Evolutionary conservation across 1,140 invertebrate genomes (phyloP).

Genomic region (Yoshiicerus persimilis): DNA sequence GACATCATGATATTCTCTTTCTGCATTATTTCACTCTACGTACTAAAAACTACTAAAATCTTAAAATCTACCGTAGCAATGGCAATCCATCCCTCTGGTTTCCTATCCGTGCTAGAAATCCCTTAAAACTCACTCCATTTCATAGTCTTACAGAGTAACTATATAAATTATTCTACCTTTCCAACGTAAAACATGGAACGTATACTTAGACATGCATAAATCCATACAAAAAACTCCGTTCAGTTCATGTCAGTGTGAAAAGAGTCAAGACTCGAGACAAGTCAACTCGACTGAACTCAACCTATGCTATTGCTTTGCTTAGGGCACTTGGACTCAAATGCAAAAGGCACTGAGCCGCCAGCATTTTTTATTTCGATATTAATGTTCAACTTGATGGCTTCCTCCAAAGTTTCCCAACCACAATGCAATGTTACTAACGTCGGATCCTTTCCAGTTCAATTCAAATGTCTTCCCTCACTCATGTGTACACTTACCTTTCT

Average conservation of each 20-base stretch:
- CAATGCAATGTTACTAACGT: background rate
- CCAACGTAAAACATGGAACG: background rate
- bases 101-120: background rate
- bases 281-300: background rate
- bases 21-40: background rate
- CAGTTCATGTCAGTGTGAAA: background rate
- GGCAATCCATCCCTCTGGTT: background rate
- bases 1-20: background rate
- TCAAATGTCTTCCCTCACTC: background rate
- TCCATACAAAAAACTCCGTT: background rate
- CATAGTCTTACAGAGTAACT: background rate
- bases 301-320: background rate
- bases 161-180: background rate
- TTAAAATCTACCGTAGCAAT: background rate
- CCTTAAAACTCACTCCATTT: background rate
- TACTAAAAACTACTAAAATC: background rate
- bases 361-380: conserved; percentile 16
- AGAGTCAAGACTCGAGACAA: background rate
- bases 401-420: conserved; percentile 26
- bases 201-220: conserved; percentile 13
- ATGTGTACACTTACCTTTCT: background rate
- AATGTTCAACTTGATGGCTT: conserved; percentile 18
- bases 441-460: background rate
- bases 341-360: conserved; percentile 13
- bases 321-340: background rate